A percentile compares a stretch with the other conserved stretches of the same genome.
These are phyloP conservation scores for Nestor notabilis DNA, from an alignment of 2,113 vertebrate genomes.

Conservation along the genomic window DNA sequence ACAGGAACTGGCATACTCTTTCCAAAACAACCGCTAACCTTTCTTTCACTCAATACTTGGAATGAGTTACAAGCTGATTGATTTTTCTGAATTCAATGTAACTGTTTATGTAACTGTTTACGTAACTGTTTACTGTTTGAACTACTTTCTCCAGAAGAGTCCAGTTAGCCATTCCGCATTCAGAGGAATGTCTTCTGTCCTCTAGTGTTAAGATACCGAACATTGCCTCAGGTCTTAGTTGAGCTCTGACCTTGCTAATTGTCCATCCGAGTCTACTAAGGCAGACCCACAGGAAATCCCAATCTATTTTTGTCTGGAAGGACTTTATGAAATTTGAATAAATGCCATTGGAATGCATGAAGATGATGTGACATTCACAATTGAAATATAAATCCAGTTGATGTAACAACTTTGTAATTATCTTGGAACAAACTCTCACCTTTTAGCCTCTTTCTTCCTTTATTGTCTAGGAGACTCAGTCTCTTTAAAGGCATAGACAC, in stretches of 20 bases:
- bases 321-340: background rate
- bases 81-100: background rate
- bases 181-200: background rate
- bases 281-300: background rate
- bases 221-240: background rate
- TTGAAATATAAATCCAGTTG: background rate
- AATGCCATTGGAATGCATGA: background rate
- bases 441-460: background rate
- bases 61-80: accelerated
- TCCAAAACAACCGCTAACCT: background rate
- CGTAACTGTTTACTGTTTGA: background rate
- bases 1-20: accelerated
- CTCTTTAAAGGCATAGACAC: background rate
- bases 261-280: background rate
- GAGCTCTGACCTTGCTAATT: background rate
- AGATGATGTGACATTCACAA: background rate
- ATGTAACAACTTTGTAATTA: background rate
- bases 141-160: background rate
- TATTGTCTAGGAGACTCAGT: background rate
- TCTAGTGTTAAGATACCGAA: background rate
- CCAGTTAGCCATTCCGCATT: background rate
- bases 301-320: background rate
- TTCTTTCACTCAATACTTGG: background rate
- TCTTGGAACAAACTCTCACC: background rate
- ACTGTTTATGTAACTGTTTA: background rate